phyloP scores from a whole-genome alignment of 1,140 invertebrate genomes.

The Scaptomyza montana region DNA sequence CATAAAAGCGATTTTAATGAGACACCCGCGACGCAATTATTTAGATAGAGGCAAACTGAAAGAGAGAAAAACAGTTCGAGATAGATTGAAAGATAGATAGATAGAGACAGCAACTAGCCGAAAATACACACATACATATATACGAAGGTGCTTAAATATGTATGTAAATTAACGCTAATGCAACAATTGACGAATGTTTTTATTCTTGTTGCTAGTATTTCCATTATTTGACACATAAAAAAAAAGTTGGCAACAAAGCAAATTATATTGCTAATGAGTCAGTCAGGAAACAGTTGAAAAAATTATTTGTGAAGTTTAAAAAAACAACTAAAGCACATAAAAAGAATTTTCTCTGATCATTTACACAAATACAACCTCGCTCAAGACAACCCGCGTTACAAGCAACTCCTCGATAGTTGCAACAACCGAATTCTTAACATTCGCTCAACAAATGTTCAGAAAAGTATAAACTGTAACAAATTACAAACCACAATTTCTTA shows the following conservation, averaged over 20 bases:
- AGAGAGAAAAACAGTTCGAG: neutral
- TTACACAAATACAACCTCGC: too few species aligned
- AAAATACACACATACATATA: neutral
- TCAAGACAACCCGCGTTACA: too few species aligned
- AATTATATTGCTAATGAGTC: neutral
- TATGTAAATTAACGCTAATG: slow-evolving; percentile 57
- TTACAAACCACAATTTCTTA: too few species aligned
- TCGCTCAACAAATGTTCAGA: too few species aligned
- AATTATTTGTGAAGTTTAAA: too few species aligned
- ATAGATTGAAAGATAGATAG: neutral
- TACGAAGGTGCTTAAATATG: neutral
- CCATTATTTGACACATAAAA: slow-evolving; percentile 73
- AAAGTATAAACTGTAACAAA: too few species aligned
- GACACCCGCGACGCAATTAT: slow-evolving; percentile 50
- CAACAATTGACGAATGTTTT: slow-evolving; percentile 64
- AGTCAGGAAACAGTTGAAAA: too few species aligned
- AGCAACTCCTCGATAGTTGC: too few species aligned
- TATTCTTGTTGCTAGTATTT: slow-evolving; percentile 33
- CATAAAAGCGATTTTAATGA: slow-evolving; percentile 44
- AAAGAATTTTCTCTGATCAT: too few species aligned
- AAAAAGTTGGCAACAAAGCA: neutral
- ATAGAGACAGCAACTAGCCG: slow-evolving; percentile 32
- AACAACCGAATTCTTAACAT: too few species aligned
- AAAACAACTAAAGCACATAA: too few species aligned
- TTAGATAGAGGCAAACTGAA: slow-evolving; percentile 4